Percentiles rank a stretch among this genome's conserved stretches.
These are phyloP conservation scores for Pelobates cultripes DNA, from an alignment of 2,797 vertebrate genomes.

Conservation along the genomic window DNA sequence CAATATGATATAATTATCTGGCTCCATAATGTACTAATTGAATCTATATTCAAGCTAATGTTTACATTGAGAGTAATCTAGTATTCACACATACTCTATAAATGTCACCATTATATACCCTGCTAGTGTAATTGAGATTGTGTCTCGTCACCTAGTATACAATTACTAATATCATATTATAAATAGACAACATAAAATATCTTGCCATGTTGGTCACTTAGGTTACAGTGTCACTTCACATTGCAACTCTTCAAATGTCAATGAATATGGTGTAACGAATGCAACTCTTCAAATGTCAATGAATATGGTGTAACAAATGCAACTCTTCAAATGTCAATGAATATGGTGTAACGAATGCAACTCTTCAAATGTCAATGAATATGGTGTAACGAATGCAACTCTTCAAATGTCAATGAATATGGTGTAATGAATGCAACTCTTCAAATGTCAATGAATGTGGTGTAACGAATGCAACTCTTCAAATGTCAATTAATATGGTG, in stretches of 20 bases:
- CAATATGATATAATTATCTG: no score
- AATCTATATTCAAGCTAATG: no score
- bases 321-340: no score
- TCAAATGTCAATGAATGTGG: no score
- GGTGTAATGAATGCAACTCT: neutral
- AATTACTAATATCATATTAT: constrained; percentile 34
- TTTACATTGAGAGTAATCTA: neutral
- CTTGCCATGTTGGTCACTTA: constrained; percentile 17
- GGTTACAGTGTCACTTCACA: neutral
- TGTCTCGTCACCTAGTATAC: constrained; percentile 29
- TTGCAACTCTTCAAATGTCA: no score
- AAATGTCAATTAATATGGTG: no score
- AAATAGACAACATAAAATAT: constrained; percentile 41
- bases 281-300: no score
- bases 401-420: no score
- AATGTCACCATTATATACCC: neutral
- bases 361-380: no score
- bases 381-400: neutral
- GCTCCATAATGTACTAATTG: no score
- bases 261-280: no score
- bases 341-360: neutral
- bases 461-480: neutral
- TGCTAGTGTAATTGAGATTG: neutral
- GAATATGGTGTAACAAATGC: neutral
- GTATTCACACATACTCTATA: neutral